These are phyloP conservation scores for Cataglyphis hispanica DNA, from an alignment of 1,140 invertebrate species.

Conservation along the genomic window DNA sequence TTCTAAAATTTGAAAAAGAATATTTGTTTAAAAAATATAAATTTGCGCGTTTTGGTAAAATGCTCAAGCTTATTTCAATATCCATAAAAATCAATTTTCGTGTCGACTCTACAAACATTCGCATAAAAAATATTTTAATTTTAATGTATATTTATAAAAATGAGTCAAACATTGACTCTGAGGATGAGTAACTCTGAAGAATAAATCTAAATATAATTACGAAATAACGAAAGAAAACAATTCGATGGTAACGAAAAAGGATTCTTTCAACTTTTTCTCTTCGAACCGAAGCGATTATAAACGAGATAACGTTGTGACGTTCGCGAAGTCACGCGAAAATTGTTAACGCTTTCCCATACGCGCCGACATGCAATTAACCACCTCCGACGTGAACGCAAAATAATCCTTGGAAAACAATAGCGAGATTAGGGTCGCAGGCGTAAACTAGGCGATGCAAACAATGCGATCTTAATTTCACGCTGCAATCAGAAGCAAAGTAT, in stretches of 20 bases:
- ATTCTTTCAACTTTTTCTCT: neutral
- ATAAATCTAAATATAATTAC: neutral
- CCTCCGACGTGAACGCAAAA: conserved; percentile 38
- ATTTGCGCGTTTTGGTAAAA: neutral
- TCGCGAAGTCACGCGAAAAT: conserved; percentile 36
- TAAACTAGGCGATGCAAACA: conserved; percentile 64
- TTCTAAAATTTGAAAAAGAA: neutral
- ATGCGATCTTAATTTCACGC: conserved; percentile 48
- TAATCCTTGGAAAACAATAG: conserved; percentile 66
- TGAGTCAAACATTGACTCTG: neutral
- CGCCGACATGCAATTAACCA: conserved; percentile 58
- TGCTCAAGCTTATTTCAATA: neutral
- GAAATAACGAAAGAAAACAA: neutral
- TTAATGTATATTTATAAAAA: conserved; percentile 14
- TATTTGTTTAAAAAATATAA: neutral
- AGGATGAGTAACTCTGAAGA: neutral
- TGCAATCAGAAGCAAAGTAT: conserved; percentile 60
- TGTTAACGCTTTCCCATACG: conserved; percentile 46
- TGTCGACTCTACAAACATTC: neutral
- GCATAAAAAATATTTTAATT: neutral
- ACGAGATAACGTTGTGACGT: neutral
- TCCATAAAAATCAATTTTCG: neutral
- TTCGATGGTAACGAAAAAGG: neutral
- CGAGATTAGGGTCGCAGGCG: conserved; percentile 73
- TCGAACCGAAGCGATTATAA: conserved; percentile 6